Percentiles rank a stretch among this genome's conserved stretches.
phyloP scores from a whole-genome alignment of 2,888 invertebrate genomes.

The Hedychridium roseum region DNA sequence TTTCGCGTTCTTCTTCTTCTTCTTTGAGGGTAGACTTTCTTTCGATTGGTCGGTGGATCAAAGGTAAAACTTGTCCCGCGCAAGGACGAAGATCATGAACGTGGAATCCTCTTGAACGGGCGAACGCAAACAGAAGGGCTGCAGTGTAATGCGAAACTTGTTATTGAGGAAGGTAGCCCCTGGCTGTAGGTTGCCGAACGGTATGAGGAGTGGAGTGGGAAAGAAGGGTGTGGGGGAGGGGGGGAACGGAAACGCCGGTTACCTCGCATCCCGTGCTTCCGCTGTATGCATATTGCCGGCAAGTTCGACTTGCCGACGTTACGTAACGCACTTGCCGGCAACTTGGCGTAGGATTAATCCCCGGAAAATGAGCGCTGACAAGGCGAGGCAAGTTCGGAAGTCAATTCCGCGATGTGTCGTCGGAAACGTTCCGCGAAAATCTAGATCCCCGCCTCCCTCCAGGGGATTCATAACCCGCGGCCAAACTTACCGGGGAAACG shows the following conservation, averaged over 20 bases:
- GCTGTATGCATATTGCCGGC: conserved; percentile 15
- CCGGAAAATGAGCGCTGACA: no score
- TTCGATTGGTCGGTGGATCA: no score
- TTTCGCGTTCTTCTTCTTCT: no score
- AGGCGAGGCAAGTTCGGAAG: no score
- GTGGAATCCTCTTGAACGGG: conserved; percentile 25
- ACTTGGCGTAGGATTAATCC: no score
- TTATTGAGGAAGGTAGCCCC: conserved; percentile 36
- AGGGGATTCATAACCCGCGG: no score
- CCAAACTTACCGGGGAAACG: no score
- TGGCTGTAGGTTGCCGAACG: conserved; percentile 29
- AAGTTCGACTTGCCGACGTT: conserved; percentile 20
- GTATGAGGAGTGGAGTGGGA: no score
- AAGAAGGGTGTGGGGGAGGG: no score
- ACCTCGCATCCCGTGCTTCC: conserved; percentile 9
- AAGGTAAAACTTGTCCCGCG: conserved; percentile 21
- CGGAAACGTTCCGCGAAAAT: not conserved
- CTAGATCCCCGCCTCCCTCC: not conserved
- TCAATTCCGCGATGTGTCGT: not conserved
- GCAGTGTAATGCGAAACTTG: conserved; percentile 41
- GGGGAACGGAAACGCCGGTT: no score
- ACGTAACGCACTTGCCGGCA: conserved; percentile 15
- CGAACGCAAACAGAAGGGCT: conserved; percentile 40
- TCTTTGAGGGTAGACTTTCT: no score
- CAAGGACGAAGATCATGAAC: conserved; percentile 18